Base-by-base conservation (phyloP, 2,888 invertebrate species). In the Spicauda simplicius region DNA sequence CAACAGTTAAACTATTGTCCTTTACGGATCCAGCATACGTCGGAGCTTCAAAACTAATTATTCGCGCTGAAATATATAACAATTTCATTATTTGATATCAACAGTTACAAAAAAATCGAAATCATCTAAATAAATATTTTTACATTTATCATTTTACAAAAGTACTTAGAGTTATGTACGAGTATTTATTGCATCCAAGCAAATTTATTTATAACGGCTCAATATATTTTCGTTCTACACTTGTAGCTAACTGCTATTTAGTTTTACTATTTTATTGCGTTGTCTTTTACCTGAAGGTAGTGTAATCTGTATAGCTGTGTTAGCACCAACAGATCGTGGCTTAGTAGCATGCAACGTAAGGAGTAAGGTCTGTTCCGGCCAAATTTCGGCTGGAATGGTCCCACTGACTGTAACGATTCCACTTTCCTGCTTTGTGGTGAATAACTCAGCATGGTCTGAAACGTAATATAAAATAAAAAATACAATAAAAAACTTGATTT, bases 251-350 rank as follows among this genome's bases (percentile, higher is more conserved):
- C 5, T 25, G 25, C 25, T 5, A 25, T 25, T 2, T 25, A 25
- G 25, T 25, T 25, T 25, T 25, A n/a, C n/a, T 25, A 25, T 4
- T 4, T 25, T 25, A 25, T 25, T 5, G 5, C 5, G 25, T 50
- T 10, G 8, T 12, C 12, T 18, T 25, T 74, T 75, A 88, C 88
- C 85, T 78, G 76, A 68, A 68, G 88, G 87, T 55, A 88, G 75
- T 54, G 74, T 62, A 72, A 89, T 80, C 64, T 81, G 72, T 10
- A 89, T 74, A 8, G 79, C 79, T 52, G 88, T 77, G 41, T 69
- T 80, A 2, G 85, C 87, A 8, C 85, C 86, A 0, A 86, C 82
- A 16, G 87, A 85, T 65, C 85, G 78, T 20, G 80, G 79, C 68
- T 85, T 86, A 0, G 72, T 74, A 0, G 85, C 88, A 37, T 70